Conservation (phyloP, 2,797 vertebrate species). For the Pteropus rufus region DNA sequence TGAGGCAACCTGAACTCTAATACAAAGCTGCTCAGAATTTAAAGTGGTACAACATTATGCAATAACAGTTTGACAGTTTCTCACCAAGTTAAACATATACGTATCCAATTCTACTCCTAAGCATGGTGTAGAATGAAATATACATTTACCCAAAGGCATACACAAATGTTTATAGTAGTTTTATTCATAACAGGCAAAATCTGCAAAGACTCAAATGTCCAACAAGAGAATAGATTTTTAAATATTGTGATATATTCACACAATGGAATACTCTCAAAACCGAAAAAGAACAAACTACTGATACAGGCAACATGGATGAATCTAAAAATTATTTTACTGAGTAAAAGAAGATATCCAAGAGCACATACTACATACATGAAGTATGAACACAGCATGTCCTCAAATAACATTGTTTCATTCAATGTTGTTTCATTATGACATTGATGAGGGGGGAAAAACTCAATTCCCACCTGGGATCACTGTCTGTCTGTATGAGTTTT, state of each 20-base stretch:
- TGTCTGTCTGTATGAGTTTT: not conserved
- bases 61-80: not conserved
- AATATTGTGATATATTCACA: not conserved
- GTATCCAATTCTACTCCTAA: not conserved
- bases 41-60: not conserved
- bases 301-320: not conserved
- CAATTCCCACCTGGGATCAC: not conserved
- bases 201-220: not conserved
- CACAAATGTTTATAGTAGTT: not conserved
- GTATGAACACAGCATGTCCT: not conserved
- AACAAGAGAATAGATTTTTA: conserved; percentile 36
- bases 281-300: not conserved
- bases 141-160: not conserved
- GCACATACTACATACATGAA: not conserved
- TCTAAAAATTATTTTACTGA: conserved; percentile 3
- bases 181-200: not conserved
- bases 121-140: not conserved
- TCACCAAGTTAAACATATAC: not conserved
- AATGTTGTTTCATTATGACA: not conserved
- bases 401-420: not conserved
- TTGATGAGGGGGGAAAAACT: not conserved
- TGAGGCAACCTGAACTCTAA: not conserved
- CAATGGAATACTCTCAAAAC: not conserved
- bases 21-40: not conserved
- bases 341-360: conserved; percentile 13